A percentile compares a stretch with the other conserved stretches of the same genome.
These are phyloP conservation scores for Helobdella robusta DNA, from an alignment of 2,888 invertebrate species.

Conservation along the genomic window DNA sequence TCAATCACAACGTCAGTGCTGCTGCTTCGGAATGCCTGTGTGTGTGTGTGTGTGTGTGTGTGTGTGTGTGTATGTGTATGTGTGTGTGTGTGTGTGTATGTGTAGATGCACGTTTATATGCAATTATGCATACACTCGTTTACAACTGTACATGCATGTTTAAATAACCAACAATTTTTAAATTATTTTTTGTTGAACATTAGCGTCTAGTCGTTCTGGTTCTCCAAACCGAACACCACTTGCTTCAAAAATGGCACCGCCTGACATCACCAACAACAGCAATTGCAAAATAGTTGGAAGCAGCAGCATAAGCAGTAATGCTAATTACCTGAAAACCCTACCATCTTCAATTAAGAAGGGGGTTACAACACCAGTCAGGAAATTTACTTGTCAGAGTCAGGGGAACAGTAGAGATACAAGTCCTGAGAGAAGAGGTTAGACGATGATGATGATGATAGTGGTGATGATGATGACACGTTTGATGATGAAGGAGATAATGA, in stretches of 20 bases:
- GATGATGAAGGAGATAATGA: neutral
- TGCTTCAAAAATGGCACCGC: no score
- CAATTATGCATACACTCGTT: neutral
- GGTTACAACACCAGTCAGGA: neutral
- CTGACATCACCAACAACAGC: no score
- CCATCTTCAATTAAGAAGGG: neutral
- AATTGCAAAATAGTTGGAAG: no score
- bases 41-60: neutral
- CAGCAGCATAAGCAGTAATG: no score
- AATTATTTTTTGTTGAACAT: neutral
- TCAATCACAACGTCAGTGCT: neutral
- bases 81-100: neutral
- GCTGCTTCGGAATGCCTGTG: neutral
- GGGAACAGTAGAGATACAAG: slow-evolving; percentile 50
- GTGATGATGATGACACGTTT: neutral
- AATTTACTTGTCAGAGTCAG: slow-evolving; percentile 47
- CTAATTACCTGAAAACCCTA: neutral
- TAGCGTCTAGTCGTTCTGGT: neutral
- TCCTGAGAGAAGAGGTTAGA: slow-evolving; percentile 40
- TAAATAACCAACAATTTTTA: no score
- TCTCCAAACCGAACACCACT: no score
- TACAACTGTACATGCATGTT: neutral
- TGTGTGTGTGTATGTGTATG: neutral
- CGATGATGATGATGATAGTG: slow-evolving; percentile 4
- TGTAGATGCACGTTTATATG: neutral